Percentiles rank a stretch among this genome's conserved stretches.
phyloP scores from a whole-genome alignment of 2,113 vertebrate genomes.

The Pomatorhinus ruficollis region DNA sequence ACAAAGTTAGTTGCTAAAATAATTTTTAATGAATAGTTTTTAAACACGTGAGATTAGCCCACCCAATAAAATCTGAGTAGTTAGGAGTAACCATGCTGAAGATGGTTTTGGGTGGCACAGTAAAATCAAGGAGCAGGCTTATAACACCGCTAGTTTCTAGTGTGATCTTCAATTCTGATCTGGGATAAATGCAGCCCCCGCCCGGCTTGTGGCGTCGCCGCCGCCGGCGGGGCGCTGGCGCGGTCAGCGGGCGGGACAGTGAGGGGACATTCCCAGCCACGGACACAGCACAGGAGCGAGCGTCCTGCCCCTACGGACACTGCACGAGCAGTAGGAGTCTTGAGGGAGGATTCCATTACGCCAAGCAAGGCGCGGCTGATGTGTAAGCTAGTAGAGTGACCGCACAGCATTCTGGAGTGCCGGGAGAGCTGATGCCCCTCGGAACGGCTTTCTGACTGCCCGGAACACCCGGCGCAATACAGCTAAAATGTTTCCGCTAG shows the following conservation, averaged over 20 bases:
- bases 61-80: background rate
- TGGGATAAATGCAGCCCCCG: too few species aligned
- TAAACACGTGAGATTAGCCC: background rate
- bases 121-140: background rate
- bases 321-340: too few species aligned
- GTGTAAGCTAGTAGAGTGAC: too few species aligned
- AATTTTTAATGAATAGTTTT: background rate
- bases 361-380: fast-evolving
- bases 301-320: fast-evolving
- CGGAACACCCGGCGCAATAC: background rate
- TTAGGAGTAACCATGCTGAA: background rate
- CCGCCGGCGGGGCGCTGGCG: background rate
- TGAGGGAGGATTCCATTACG: too few species aligned
- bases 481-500: too few species aligned
- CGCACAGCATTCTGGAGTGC: too few species aligned
- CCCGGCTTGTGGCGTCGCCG: background rate
- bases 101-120: background rate
- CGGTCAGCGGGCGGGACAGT: background rate
- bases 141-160: fast-evolving
- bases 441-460: too few species aligned
- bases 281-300: background rate
- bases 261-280: fast-evolving
- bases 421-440: too few species aligned
- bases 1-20: background rate
- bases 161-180: background rate